Evolutionary conservation across 2,113 vertebrate genomes (phyloP).

Genomic region (Rattus rattus): DNA sequence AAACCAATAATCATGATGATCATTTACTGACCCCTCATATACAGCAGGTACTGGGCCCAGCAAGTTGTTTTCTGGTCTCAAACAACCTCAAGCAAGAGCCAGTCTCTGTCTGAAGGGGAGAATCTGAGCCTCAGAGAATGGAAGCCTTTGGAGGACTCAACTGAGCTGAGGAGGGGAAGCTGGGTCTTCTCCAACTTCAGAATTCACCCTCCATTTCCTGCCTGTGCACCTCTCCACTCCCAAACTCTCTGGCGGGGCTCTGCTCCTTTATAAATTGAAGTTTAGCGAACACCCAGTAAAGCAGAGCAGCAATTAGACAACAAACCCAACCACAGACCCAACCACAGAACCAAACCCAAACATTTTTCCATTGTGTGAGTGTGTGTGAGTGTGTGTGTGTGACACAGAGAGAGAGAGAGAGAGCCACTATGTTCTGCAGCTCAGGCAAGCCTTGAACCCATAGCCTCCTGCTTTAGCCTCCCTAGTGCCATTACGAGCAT

Average conservation of each 20-base stretch:
- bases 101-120: not conserved
- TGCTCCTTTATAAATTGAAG: not conserved
- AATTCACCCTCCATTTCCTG: not conserved
- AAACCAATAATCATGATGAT: not conserved
- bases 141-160: accelerated
- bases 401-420: not conserved
- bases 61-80: not conserved
- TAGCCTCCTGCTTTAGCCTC: not conserved
- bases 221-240: no score
- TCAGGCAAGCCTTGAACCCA: not conserved
- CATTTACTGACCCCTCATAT: not conserved
- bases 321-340: not conserved
- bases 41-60: not conserved
- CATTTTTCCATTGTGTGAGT: not conserved
- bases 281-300: not conserved
- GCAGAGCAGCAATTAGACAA: not conserved
- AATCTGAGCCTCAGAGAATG: not conserved
- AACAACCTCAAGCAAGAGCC: not conserved
- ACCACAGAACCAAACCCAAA: not conserved
- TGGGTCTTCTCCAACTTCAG: not conserved
- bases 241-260: not conserved
- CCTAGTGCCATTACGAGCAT: not conserved
- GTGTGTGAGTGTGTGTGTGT: no score
- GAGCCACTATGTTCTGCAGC: not conserved
- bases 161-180: not conserved